phyloP scores from a whole-genome alignment of 2,888 invertebrate species.

The Drosophila villosipedis region DNA sequence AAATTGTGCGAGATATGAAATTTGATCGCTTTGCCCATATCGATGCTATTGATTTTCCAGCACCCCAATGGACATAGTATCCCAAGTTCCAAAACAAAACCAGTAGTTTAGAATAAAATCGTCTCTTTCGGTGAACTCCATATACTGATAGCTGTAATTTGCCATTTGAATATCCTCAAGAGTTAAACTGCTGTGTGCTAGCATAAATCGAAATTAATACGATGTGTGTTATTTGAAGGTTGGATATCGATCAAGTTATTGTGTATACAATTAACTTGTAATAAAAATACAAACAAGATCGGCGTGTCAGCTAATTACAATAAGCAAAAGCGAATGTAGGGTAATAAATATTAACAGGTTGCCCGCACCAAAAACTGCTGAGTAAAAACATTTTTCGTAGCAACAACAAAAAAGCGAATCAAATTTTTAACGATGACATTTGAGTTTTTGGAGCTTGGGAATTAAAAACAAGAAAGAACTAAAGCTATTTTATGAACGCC shows the following conservation, averaged over 20 bases:
- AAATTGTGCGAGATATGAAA: not conserved
- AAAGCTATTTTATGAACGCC: not conserved
- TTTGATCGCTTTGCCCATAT: not conserved
- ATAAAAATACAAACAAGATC: constrained; percentile 61
- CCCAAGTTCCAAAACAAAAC: not conserved
- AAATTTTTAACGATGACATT: constrained; percentile 66
- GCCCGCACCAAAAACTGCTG: constrained; percentile 24
- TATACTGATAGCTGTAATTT: not conserved
- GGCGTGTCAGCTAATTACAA: constrained; percentile 38
- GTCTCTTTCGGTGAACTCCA: not conserved
- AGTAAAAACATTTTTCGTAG: constrained; percentile 12
- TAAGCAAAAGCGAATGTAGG: constrained; percentile 42
- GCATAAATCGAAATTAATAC: not conserved
- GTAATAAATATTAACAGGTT: constrained; percentile 43
- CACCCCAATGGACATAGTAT: not conserved
- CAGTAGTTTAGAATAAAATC: not conserved
- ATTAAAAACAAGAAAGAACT: not conserved
- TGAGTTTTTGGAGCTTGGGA: constrained; percentile 18
- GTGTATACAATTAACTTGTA: constrained; percentile 48
- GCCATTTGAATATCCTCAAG: not conserved
- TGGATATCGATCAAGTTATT: constrained; percentile 45
- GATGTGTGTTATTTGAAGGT: not conserved
- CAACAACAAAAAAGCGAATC: constrained; percentile 1
- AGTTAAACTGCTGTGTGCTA: not conserved
- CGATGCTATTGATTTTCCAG: not conserved